Conservation (phyloP, 2,888 invertebrate species). For the Lithophane leautieri region DNA sequence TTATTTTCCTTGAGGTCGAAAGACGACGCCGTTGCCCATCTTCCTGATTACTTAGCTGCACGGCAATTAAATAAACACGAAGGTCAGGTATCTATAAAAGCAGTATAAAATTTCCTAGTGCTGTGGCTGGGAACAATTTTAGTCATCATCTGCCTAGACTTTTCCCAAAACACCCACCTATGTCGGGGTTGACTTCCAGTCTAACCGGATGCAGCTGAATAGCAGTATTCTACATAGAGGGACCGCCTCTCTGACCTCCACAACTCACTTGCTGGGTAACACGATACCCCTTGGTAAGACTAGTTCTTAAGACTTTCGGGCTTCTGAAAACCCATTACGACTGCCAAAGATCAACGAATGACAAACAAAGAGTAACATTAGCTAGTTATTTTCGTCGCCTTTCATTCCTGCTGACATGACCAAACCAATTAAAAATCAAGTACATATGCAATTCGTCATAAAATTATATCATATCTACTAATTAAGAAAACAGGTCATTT, state of each 20-base stretch:
- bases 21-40: too few relatives aligned
- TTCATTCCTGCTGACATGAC: background rate
- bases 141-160: background rate
- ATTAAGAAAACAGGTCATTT: background rate
- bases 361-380: too few relatives aligned
- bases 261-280: background rate
- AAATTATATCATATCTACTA: background rate
- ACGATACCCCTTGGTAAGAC: background rate
- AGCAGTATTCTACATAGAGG: too few relatives aligned
- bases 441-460: background rate
- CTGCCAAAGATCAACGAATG: background rate
- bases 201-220: background rate
- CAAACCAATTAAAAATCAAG: background rate
- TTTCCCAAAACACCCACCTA: background rate
- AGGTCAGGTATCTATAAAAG: too few relatives aligned
- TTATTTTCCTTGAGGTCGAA: too few relatives aligned
- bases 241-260: background rate
- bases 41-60: too few relatives aligned
- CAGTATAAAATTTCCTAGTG: too few relatives aligned
- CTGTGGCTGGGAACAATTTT: background rate
- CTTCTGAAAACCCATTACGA: background rate
- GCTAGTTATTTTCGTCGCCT: background rate
- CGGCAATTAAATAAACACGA: too few relatives aligned
- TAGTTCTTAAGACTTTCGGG: background rate
- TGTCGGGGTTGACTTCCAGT: background rate